phyloP scores from a whole-genome alignment of 53 echinoderm and acorn worm genomes.

The Holothuria scabra region DNA sequence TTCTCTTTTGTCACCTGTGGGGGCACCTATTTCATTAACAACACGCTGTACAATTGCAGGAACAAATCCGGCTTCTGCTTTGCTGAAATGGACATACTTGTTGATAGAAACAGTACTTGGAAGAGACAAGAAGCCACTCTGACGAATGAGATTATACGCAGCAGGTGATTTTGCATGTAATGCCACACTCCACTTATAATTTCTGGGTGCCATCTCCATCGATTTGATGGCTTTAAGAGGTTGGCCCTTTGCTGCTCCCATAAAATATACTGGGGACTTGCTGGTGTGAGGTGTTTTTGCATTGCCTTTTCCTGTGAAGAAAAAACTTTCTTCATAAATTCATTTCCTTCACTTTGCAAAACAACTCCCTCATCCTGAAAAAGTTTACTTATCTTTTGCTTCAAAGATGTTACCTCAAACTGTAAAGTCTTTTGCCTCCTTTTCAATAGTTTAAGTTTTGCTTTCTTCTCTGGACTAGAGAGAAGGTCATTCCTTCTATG shows the following conservation, averaged over 20 bases:
- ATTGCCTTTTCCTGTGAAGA: not conserved
- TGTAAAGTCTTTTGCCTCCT: not conserved
- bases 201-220: constrained; percentile 46
- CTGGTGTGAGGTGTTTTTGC: not conserved
- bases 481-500: not conserved
- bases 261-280: not conserved
- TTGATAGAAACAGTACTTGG: constrained; percentile 19
- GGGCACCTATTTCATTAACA: constrained; percentile 17
- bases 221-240: not conserved
- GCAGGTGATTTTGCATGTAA: constrained; percentile 13
- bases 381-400: not conserved
- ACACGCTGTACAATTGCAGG: constrained; percentile 3
- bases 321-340: not conserved
- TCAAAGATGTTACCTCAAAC: not conserved
- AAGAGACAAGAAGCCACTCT: not conserved
- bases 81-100: constrained; percentile 31
- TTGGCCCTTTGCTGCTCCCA: constrained; percentile 33
- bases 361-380: not conserved
- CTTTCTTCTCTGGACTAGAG: not conserved
- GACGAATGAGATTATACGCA: constrained; percentile 25
- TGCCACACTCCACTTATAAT: constrained; percentile 45
- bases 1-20: not conserved
- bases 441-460: not conserved
- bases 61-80: constrained; percentile 14
- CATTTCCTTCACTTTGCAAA: not conserved